A percentile compares a stretch with the other conserved stretches of the same genome.
These are phyloP conservation scores for Haplochromis vanheusdeni DNA, from an alignment of 2,113 vertebrate species.

Conservation along the genomic window DNA sequence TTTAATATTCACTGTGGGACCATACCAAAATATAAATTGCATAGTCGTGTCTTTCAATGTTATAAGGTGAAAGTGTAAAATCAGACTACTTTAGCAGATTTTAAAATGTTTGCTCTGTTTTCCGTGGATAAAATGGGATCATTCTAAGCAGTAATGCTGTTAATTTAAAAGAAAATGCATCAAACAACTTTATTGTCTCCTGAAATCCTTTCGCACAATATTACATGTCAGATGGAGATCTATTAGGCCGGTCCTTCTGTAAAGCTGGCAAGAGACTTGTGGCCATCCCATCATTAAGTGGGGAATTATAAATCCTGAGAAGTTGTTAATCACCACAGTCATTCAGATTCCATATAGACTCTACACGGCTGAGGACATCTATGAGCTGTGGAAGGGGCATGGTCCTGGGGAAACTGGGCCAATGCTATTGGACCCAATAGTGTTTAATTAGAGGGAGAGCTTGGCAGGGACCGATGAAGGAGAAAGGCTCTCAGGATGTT, in stretches of 20 bases:
- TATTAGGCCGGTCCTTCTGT: not conserved
- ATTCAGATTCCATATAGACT: slow-evolving; percentile 55
- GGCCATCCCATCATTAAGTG: slow-evolving; percentile 43
- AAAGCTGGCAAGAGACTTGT: slow-evolving; percentile 14
- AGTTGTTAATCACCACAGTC: slow-evolving; percentile 61
- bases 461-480: slow-evolving; percentile 69
- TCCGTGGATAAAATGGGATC: not conserved
- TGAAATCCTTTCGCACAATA: not conserved
- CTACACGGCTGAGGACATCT: slow-evolving; percentile 37
- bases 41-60: not conserved
- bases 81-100: not conserved
- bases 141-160: not conserved
- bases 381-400: slow-evolving; percentile 43
- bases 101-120: not conserved
- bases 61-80: not conserved
- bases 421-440: slow-evolving; percentile 62
- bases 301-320: slow-evolving; percentile 46
- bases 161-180: not conserved
- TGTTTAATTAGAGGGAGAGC: slow-evolving; percentile 75
- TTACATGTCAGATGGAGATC: slow-evolving; percentile 1
- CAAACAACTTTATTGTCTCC: not conserved
- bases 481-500: slow-evolving; percentile 75
- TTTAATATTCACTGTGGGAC: not conserved
- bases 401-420: slow-evolving; percentile 44
- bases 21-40: not conserved